Evolutionary conservation across 2,797 vertebrate genomes (phyloP), one percentile per base, ranked within the genome.

Genomic region (Sciaenops ocellatus): DNA sequence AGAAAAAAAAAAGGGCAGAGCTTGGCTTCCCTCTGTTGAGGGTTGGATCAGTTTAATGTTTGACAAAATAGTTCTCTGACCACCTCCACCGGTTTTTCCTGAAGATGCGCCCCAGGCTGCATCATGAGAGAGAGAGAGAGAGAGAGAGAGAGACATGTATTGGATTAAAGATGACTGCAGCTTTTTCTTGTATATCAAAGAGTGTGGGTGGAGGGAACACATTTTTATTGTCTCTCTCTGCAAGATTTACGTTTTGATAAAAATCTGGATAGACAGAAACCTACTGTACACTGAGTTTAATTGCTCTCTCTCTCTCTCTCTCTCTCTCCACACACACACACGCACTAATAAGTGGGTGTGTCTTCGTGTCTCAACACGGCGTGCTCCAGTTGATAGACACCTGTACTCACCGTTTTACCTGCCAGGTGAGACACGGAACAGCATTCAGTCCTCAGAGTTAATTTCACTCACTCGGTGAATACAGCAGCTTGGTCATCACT

Each of bases 21-120:
- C 2, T 9, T 20, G 26, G 16, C 17, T 73, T 56, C 50, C 16
- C 50, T 57, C 62, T 72, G 75, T 44, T 47, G 51, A 73, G 81
- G 80, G 22, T 30, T 86, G 88, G 91, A 85, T 91, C 84, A 69
- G 84, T 88, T 79, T 20, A 65, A 65, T n/a, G 30, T 70, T 51
- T 79, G 68, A 55, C 76, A 38, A 79, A 88, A 87, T 78, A 87
- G 63, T 87, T 90, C 69, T 73, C 76, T 76, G 88, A 93, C 89
- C 93, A 85, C 93, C 86, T 92, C 80, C 90, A 96, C 95, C 93
- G 94, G 95, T 96, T 96, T 95, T 95, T 95, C 95, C 91, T 95
- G 95, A 93, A 94, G 94, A 94, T 87, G 91, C 20, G 90, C 94
- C 92, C 24, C 73, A 52, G 93, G 92, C 89, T 48, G 79, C 54